Evolutionary conservation across 2,797 vertebrate genomes (phyloP), one percentile per base, ranked within the genome.

Genomic region (Clarias laeviceps): DNA sequence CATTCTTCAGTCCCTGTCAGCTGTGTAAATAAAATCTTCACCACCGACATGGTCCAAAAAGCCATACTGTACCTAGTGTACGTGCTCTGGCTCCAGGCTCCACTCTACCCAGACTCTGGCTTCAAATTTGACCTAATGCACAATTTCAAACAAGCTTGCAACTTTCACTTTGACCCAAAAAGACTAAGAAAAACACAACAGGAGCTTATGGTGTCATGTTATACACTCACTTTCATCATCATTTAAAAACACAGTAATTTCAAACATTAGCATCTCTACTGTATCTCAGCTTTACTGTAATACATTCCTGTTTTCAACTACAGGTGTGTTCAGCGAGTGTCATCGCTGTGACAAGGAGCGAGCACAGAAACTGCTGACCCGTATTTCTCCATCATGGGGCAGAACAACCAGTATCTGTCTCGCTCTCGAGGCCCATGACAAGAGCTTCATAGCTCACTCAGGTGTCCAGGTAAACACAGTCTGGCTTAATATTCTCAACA

Each of bases 321-420:
- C 82, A 99, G 98, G 97, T 0, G 96, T 99, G 87, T 99, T 99
- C 92, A 96, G 93, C 0, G 95, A 97, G 84, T 98, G 98, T 90
- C 94, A 97, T 89, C 94, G 92, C 84, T 95, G 94, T 83, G 95
- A 99, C 0, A 93, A 95, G 37, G 95, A 95, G 62, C 93, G 96
- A 9, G 96, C 97, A 2, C 95, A 96, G 92, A 98, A 95, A 87
- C 93, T 99, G 88, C 94, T 99, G 76, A 95, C 95, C 20, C 96
- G 96, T 0, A 90, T 93, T n/a, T 98, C 97, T 0, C 94, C 94
- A 1, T 94, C 94, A 68, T 99, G 98, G 98, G 98, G 98, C 12
- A 92, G 90, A 87, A 96, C 96, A 12, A 99, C 97, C 0, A 97
- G 97, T 72, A 93, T 99, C 78, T 94, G 97, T 87, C 87, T 99